Percentiles rank a stretch among this genome's conserved stretches.
Evolutionary conservation across 1,140 invertebrate genomes (phyloP).

Genomic region (Subanguina moxae): DNA sequence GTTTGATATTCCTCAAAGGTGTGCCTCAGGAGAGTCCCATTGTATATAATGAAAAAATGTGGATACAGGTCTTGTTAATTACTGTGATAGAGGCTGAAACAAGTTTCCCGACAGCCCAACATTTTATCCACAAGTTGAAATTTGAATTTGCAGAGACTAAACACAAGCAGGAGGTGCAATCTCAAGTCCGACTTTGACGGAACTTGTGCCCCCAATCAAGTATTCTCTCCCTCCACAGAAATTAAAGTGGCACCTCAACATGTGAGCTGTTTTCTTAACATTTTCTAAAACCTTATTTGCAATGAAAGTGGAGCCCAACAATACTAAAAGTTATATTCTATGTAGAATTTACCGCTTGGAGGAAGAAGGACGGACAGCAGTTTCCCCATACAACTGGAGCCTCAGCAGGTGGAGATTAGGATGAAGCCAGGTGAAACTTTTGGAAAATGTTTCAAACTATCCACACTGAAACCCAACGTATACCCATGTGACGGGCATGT

Average conservation of each 20-base stretch:
- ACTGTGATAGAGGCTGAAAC: no score
- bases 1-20: no score
- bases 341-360: slow-evolving; percentile 51
- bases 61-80: no score
- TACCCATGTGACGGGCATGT: no score
- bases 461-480: no score
- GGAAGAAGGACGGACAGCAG: slow-evolving; percentile 40
- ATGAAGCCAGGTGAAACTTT: slow-evolving; percentile 47
- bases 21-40: no score
- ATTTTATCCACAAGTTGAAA: neutral
- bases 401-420: slow-evolving; percentile 51
- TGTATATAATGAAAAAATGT: no score
- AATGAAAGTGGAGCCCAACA: neutral
- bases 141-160: slow-evolving; percentile 36
- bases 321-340: slow-evolving; percentile 14
- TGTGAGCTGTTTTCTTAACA: slow-evolving; percentile 22
- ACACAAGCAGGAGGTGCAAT: slow-evolving; percentile 37
- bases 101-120: no score
- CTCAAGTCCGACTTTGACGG: slow-evolving; percentile 37
- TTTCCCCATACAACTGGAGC: slow-evolving; percentile 49
- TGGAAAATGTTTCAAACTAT: neutral
- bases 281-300: no score
- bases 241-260: slow-evolving; percentile 46
- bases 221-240: slow-evolving; percentile 50
- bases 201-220: slow-evolving; percentile 34